A percentile compares a stretch with the other conserved stretches of the same genome.
These are phyloP conservation scores for Hermaeophaga mercurialis DNA, from an alignment of 2,888 invertebrate species.

Conservation along the genomic window DNA sequence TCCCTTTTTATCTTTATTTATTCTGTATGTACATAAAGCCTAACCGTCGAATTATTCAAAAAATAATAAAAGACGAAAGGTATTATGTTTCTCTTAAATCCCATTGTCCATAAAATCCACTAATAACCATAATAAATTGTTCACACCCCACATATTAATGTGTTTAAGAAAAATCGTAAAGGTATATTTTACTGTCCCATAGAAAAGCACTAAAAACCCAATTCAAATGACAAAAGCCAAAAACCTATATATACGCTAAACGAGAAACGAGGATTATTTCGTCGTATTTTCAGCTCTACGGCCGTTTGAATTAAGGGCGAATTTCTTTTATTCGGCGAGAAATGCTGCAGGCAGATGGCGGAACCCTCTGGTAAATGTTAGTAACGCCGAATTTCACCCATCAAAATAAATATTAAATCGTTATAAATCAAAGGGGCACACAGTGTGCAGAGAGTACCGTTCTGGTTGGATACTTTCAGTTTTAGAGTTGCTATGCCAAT, in stretches of 20 bases:
- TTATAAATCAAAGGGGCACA: constrained; percentile 57
- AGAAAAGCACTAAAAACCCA: constrained; percentile 54
- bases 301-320: constrained; percentile 33
- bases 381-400: constrained; percentile 61
- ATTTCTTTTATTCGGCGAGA: constrained; percentile 48
- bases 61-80: neutral
- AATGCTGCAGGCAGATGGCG: constrained; percentile 57
- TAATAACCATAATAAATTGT: constrained; percentile 38
- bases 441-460: constrained; percentile 33
- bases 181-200: constrained; percentile 45
- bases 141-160: constrained; percentile 39
- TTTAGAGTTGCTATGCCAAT: constrained; percentile 11
- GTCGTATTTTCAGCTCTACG: constrained; percentile 42
- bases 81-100: constrained; percentile 11
- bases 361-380: constrained; percentile 54
- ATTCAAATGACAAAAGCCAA: constrained; percentile 51
- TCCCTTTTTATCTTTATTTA: no score
- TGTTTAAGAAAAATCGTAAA: constrained; percentile 36
- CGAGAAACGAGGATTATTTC: constrained; percentile 29
- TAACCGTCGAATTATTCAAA: neutral
- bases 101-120: constrained; percentile 31
- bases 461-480: constrained; percentile 44
- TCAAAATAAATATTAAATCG: constrained; percentile 62
- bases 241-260: constrained; percentile 33
- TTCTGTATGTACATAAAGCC: no score